Conservation (phyloP, 64 coral and sea anemone species). For the Pocillopora damicornis region DNA sequence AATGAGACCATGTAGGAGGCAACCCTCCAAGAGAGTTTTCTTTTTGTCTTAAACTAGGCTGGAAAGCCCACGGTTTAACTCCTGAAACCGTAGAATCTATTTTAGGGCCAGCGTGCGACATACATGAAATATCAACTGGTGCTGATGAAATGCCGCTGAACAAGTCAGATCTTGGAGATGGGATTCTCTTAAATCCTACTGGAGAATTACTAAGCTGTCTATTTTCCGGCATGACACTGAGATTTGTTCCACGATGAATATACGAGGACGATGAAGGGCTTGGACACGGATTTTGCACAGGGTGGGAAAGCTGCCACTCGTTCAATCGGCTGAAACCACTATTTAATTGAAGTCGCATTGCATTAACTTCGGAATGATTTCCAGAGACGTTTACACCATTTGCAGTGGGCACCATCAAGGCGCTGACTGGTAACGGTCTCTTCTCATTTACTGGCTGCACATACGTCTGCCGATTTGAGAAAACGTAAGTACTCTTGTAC, state of each 20-base stretch:
- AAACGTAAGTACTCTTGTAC: constrained; percentile 25
- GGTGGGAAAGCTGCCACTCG: neutral
- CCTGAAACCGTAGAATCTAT: neutral
- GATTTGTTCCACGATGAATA: neutral
- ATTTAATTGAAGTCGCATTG: neutral
- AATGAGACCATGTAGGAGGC: constrained; percentile 47
- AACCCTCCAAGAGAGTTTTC: neutral
- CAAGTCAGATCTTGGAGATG: constrained; percentile 33
- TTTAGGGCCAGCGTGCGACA: neutral
- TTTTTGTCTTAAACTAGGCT: neutral
- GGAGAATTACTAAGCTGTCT: neutral
- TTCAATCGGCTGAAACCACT: neutral
- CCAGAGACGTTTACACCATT: neutral
- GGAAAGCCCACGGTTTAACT: neutral
- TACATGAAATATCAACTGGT: neutral
- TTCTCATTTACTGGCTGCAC: neutral
- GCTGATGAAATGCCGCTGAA: constrained; percentile 5
- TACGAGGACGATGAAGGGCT: neutral
- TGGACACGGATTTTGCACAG: neutral
- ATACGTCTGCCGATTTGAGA: constrained; percentile 9
- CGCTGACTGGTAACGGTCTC: constrained; percentile 2
- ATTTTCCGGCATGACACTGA: neutral
- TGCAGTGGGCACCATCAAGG: neutral
- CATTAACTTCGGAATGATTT: neutral
- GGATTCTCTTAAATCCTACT: constrained; percentile 3